Base-by-base conservation (phyloP, 2,113 vertebrate species). In the Vidua macroura region DNA sequence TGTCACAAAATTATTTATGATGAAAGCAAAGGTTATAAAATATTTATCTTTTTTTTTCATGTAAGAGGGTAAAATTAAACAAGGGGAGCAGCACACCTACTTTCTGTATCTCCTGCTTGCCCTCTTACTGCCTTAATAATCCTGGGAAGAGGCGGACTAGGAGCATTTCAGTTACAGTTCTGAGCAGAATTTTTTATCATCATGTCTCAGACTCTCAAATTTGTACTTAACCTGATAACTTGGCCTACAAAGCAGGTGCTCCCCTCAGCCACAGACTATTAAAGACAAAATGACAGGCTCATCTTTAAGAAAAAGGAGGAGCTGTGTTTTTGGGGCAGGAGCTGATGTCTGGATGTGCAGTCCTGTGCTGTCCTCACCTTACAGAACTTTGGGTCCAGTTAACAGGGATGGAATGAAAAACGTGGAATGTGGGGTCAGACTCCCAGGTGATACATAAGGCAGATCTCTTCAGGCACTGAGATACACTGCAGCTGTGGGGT, bases 1-100 rank as follows among this genome's bases (percentile, higher is more conserved):
- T 97, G 94, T 95, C 97, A 97, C 79, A 96, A 94, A 95, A 97
- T 97, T 97, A 97, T 97, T 98, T 95, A 95, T 93, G 94, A 97
- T 97, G 94, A 97, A 97, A 98, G 95, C 3, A 1, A 95, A 96
- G 74, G 82, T 95, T 96, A 98, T 98, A 90, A 98, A 98, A 98
- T 95, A 98, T 98, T 97, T 5, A 97, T 97, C n/a, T 88, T 90
- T 66, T 95, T 77, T 46, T 84, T 76, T 97, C 90, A 81, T 89
- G 87, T 93, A 87, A 91, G 95, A 93, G 52, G 68, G 84, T 76
- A 93, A 96, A 96, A 98, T 97, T 96, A 97, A 97, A 92, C 77
- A 95, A 86, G 95, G 83, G 81, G 64, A 96, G 91, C 94, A 95
- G 86, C 86, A 84, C 64, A 92, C 76, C 86, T 90, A 21, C 94